Conservation (phyloP, 1,140 invertebrate species). For the Manduca sexta region DNA sequence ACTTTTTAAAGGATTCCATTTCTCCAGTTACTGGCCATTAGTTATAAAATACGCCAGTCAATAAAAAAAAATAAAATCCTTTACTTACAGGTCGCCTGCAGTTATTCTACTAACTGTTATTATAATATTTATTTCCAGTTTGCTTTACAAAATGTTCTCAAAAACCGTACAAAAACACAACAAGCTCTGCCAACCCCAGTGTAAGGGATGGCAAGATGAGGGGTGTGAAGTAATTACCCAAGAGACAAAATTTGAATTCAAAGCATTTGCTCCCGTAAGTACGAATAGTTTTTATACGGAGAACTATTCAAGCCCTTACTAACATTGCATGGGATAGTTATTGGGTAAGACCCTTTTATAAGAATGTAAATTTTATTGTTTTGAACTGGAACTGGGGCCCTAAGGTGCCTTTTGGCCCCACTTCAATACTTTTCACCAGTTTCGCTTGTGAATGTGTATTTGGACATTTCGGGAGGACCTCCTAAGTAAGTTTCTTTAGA, state of each 20-base stretch:
- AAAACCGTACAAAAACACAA: too few relatives aligned
- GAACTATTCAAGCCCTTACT: not conserved
- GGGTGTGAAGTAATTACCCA: not conserved
- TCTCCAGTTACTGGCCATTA: too few relatives aligned
- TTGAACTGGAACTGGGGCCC: constrained; percentile 20
- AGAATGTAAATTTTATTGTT: constrained; percentile 40
- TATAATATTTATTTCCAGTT: too few relatives aligned
- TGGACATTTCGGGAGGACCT: constrained; percentile 10
- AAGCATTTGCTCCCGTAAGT: too few relatives aligned
- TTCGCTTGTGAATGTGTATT: constrained; percentile 7
- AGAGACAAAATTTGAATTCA: not conserved
- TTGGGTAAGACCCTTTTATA: constrained; percentile 30
- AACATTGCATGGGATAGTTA: constrained; percentile 9
- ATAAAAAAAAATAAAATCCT: too few relatives aligned
- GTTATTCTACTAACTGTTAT: too few relatives aligned
- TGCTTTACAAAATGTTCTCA: too few relatives aligned
- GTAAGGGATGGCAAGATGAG: not conserved
- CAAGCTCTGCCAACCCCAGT: not conserved
- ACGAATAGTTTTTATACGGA: not conserved
- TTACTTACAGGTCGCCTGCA: too few relatives aligned
- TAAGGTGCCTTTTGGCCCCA: constrained; percentile 23
- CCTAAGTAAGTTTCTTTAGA: constrained; percentile 10
- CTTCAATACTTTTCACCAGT: constrained; percentile 9
- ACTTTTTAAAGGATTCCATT: too few relatives aligned
- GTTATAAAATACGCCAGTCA: too few relatives aligned